Base-by-base conservation (phyloP, 2,797 vertebrate genomes). In the Ceyx erithaca region DNA sequence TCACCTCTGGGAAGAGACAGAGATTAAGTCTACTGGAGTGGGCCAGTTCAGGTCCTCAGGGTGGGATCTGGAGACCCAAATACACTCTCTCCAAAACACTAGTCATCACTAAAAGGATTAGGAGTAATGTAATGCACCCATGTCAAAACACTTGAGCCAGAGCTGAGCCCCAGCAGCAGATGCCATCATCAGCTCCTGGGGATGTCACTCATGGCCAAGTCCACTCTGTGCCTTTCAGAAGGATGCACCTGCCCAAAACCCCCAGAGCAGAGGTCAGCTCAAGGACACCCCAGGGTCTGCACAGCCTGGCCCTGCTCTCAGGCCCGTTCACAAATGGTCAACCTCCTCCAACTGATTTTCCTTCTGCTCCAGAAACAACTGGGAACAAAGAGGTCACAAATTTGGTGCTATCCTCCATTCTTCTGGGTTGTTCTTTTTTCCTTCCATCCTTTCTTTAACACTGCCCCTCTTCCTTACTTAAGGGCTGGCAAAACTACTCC, bases 231-330 rank as follows among this genome's bases (percentile, higher is more conserved):
- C 46, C 37, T 76, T 66, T 81, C 71, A 72, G 52, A 40, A 81
- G 28, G 12, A 16, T 31, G 8, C 41, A 93, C 84, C 49, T 64
- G 28, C 51, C 35, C 43, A 40, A 58, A 69, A 12, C 49, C 6
- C n/a, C 21, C 62, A 55, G 21, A 73, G 18, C 8, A 72, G 52
- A 84, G 26, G 20, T 61, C 67, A 76, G 37, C 43, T 18, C 49
- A 73, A 77, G 48, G 64, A 77, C n/a, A 62, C 25, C 19, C 35
- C 67, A 41, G 49, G 31, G 26, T 26, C 57, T 58, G 51, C n/a
- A 46, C 10, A 70, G 35, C 28, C 45, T 0, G 0, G 18, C 30
- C 16, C 71, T 72, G 20, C 46, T 81, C 19, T 37, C 0, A 0
- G 33, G 8, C n/a, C 41, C 6, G 7, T 46, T 49, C 3, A 2